Conservation (phyloP, 2,888 invertebrate genomes). For the Ariolimax columbianus region DNA sequence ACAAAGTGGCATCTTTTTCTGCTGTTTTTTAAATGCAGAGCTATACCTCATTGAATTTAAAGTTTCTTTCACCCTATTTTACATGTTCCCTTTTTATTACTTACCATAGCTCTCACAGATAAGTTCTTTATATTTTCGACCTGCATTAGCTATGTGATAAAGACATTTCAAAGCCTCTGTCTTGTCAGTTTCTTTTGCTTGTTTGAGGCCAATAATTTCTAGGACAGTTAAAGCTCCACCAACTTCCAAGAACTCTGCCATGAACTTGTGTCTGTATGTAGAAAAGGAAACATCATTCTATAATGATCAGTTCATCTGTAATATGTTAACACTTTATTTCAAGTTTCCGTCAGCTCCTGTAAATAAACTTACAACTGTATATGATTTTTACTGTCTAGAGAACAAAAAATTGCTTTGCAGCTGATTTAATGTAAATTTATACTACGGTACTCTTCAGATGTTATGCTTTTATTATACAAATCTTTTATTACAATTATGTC, state of each 20-base stretch:
- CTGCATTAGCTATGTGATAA: conserved; percentile 75
- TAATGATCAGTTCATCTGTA: no score
- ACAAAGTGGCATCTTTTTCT: not conserved
- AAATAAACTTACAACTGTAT: no score
- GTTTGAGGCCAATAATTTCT: conserved; percentile 78
- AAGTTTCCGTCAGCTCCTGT: no score
- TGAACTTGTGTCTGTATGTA: conserved; percentile 76
- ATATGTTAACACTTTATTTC: no score
- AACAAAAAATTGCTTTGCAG: no score
- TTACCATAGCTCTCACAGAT: conserved; percentile 79
- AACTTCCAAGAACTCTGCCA: conserved; percentile 79
- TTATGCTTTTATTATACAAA: no score
- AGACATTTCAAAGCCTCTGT: conserved; percentile 74
- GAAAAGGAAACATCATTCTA: not conserved
- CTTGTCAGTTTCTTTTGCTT: conserved; percentile 77
- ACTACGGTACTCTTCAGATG: no score
- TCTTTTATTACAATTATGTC: no score
- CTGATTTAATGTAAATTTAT: no score
- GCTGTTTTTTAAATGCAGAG: not conserved
- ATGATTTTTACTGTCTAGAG: no score
- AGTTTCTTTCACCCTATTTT: not conserved
- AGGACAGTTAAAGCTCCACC: conserved; percentile 78
- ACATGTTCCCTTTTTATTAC: conserved; percentile 15
- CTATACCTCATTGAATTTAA: not conserved
- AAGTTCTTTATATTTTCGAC: conserved; percentile 78